These are phyloP conservation scores for Heterodera carotae DNA, from an alignment of 1,140 invertebrate species.

Conservation along the genomic window DNA sequence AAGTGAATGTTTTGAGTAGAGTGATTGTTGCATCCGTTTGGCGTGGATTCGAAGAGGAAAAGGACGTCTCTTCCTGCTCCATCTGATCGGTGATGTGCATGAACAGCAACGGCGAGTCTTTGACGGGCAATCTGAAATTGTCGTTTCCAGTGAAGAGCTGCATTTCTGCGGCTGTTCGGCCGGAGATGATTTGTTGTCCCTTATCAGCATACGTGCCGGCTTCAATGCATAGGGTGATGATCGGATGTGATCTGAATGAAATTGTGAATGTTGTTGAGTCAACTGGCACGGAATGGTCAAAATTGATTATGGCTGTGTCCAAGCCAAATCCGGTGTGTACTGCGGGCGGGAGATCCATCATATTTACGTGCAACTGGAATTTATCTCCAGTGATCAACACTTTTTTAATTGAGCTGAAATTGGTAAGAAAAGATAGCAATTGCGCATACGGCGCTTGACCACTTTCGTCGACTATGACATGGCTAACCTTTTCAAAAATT, in stretches of 20 bases:
- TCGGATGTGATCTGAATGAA: not conserved
- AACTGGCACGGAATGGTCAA: not conserved
- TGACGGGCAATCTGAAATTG: not conserved
- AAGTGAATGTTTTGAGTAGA: not conserved
- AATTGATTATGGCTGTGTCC: not conserved
- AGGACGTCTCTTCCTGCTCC: not conserved
- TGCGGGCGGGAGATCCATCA: not conserved
- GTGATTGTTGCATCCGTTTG: not conserved
- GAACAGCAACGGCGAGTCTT: not conserved
- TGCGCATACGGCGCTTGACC: not conserved
- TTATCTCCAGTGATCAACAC: not conserved
- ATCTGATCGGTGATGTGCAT: not conserved
- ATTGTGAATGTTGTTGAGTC: not conserved
- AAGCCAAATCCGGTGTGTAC: not conserved
- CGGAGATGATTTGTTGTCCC: not conserved
- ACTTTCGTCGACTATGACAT: not conserved
- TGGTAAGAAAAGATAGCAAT: not conserved
- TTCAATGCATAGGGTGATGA: conserved; percentile 4
- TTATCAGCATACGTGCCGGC: not conserved
- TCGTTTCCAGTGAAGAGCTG: not conserved
- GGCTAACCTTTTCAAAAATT: not conserved
- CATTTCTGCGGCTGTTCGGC: not conserved
- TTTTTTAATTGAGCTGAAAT: not conserved
- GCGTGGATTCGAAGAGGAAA: conserved; percentile 2
- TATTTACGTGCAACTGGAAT: not conserved